Evolutionary conservation across 2,797 vertebrate genomes (phyloP).

Genomic region (Molossus molossus): DNA sequence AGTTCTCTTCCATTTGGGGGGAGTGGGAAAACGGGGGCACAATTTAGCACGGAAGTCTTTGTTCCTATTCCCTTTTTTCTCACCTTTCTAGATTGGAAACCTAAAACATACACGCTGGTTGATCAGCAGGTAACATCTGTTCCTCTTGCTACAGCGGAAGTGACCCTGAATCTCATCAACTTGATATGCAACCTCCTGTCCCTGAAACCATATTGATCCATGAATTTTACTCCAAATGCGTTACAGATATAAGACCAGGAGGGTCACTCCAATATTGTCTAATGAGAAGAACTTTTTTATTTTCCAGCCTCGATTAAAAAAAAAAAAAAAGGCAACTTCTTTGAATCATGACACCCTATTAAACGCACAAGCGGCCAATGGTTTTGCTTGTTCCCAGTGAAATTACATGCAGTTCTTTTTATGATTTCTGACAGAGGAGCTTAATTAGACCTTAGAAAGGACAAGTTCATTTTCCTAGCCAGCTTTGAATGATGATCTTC

Average conservation of each 20-base stretch:
- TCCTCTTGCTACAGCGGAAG: background rate
- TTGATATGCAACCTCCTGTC: slow-evolving; percentile 47
- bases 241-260: slow-evolving; percentile 72
- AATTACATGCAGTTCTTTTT: slow-evolving; percentile 81
- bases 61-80: background rate
- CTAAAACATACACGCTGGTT: background rate
- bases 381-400: slow-evolving; percentile 87
- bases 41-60: background rate
- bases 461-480: slow-evolving; percentile 73
- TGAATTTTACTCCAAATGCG: slow-evolving; percentile 76
- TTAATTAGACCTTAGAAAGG: slow-evolving; percentile 88
- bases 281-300: slow-evolving; percentile 84
- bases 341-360: slow-evolving; percentile 87
- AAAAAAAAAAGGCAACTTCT: slow-evolving; percentile 84
- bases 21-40: background rate
- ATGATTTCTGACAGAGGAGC: slow-evolving; percentile 84
- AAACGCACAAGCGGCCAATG: slow-evolving; percentile 84
- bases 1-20: background rate
- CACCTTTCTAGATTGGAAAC: slow-evolving; percentile 18
- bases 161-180: slow-evolving; percentile 25
- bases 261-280: slow-evolving; percentile 79
- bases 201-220: slow-evolving; percentile 60
- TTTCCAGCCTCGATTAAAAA: background rate
- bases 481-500: slow-evolving; percentile 75
- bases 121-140: slow-evolving; percentile 56